Base-by-base conservation (phyloP, 2,113 vertebrate genomes). In the Lamprotornis superbus region DNA sequence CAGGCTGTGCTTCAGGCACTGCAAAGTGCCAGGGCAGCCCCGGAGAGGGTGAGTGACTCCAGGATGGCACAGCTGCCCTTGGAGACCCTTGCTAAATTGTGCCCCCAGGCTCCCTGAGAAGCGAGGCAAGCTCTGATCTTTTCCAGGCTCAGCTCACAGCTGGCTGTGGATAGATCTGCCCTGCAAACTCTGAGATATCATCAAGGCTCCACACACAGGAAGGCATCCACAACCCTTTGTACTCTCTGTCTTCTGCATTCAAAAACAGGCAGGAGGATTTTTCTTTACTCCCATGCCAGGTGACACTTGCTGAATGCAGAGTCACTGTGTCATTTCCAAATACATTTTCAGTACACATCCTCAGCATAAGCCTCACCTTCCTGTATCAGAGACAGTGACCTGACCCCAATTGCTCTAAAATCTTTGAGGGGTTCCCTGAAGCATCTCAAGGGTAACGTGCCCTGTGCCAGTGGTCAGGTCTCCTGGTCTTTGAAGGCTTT, bases 61-160 rank as follows among this genome's bases (percentile, higher is more conserved):
- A 1, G 21, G 3, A 3, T 31, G 2, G 3, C 31, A n/a, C 0
- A 1, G 57, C 52, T 83, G 55, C 0, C 0, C 63, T 46, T 44
- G 53, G 15, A 73, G 2, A 52, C 5, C n/a, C n/a, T 21, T 5
- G 67, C 47, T 63, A 59, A 83, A 69, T 10, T 9, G 2, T 85
- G 50, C 7, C 55, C 20, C 8, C 31, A 10, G 57, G 69, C 49
- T 73, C 70, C 2, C 14, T 7, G 49, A 65, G 42, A 39, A 5
- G 3, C 4, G 17, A 49, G 61, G 37, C 50, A 39, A 42, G 12
- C 33, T 81, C 88, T 55, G 71, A 15, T 74, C 75, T 60, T 53
- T 61, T 23, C 55, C 2, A 6, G 71, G 49, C 25, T 65, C 80
- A 70, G 10, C 57, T 56, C 57, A 1, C 61, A n/a, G 53, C 59